Evolutionary conservation across 2,797 vertebrate genomes (phyloP).

Genomic region (Petrocephalus schoutedeni): DNA sequence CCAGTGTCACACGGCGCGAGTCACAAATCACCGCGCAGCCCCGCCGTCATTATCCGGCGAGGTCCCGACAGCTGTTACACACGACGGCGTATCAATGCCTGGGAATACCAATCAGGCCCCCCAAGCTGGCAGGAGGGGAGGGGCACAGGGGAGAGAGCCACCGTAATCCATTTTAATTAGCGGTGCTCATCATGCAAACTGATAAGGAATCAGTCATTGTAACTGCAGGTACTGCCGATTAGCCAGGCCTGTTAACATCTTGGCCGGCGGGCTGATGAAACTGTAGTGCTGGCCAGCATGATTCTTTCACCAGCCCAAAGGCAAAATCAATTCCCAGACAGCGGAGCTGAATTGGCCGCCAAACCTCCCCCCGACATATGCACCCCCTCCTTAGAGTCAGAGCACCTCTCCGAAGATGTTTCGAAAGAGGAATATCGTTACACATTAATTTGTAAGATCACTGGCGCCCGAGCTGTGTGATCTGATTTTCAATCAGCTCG

Average conservation of each 20-base stretch:
- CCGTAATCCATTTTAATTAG: slow-evolving; percentile 74
- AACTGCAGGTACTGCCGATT: slow-evolving; percentile 72
- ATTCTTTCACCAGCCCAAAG: slow-evolving; percentile 1
- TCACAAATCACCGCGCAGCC: slow-evolving; percentile 36
- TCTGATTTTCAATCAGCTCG: background rate
- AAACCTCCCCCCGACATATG: background rate
- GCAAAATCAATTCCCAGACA: slow-evolving; percentile 28
- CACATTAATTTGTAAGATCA: slow-evolving; percentile 5
- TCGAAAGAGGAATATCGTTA: background rate
- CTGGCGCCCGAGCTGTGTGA: background rate
- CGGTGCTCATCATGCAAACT: slow-evolving; percentile 66
- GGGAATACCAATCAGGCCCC: slow-evolving; percentile 48
- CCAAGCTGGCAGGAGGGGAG: slow-evolving; percentile 56
- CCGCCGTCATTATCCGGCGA: slow-evolving; percentile 32
- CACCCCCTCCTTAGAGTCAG: background rate
- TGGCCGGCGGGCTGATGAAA: slow-evolving; percentile 56
- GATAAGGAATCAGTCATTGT: slow-evolving; percentile 73
- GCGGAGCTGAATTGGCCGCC: background rate
- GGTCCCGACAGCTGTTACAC: slow-evolving; percentile 27
- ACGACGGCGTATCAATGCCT: slow-evolving; percentile 23
- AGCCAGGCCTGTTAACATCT: slow-evolving; percentile 71
- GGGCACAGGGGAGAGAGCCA: slow-evolving; percentile 54
- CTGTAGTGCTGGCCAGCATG: background rate
- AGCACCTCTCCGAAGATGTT: background rate
- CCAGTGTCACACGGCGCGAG: background rate